Evolutionary conservation across 2,113 vertebrate species (phyloP).

Genomic region (Podiceps cristatus): DNA sequence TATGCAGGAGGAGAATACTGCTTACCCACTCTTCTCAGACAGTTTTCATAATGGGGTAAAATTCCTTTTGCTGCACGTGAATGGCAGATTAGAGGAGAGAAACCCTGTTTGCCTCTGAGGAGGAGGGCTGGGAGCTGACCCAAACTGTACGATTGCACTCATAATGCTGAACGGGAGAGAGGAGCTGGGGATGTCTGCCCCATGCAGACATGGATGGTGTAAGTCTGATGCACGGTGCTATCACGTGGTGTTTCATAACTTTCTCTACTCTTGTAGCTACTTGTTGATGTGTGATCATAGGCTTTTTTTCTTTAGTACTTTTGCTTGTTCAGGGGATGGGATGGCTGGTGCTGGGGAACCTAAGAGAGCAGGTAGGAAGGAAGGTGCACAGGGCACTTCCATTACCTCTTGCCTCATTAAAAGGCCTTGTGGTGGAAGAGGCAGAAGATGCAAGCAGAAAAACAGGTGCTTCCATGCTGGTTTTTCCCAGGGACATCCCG

Average conservation of each 20-base stretch:
- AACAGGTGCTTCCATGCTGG: not conserved
- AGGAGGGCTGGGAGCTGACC: not conserved
- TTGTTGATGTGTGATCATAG: not conserved
- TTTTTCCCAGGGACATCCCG: not conserved
- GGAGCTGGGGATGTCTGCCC: not conserved
- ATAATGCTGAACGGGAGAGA: fast-evolving
- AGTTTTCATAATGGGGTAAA: not conserved
- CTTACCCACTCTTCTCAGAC: not conserved
- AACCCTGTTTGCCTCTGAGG: fast-evolving
- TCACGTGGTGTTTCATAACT: not conserved
- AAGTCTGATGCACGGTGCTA: not conserved
- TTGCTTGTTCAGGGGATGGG: not conserved
- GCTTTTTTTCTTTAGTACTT: not conserved
- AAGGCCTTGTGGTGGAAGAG: not conserved
- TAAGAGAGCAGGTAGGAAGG: not conserved
- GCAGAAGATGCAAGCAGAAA: not conserved
- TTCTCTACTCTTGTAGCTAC: not conserved
- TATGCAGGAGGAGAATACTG: not conserved
- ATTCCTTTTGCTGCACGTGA: not conserved
- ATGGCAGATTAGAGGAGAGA: not conserved
- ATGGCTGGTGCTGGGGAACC: not conserved
- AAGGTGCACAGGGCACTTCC: not conserved
- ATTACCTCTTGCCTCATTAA: not conserved
- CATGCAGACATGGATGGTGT: fast-evolving
- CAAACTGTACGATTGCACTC: not conserved